phyloP scores from a whole-genome alignment of 2,113 vertebrate genomes.

The Trinectes maculatus region DNA sequence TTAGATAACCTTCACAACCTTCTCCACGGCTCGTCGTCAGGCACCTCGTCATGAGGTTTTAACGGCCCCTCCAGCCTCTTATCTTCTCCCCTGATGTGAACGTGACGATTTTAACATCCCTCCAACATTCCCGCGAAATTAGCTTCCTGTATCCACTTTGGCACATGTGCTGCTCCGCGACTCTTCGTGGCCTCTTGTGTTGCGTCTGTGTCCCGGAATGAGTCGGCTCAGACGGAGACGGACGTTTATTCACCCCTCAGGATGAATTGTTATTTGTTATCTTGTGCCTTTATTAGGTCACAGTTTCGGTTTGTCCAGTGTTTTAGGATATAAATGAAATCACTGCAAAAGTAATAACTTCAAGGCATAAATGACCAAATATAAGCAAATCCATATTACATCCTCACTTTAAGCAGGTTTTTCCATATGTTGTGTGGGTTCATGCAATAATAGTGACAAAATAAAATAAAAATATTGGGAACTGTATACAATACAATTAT shows the following conservation, averaged over 20 bases:
- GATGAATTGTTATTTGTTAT: background rate
- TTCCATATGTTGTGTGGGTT: too few species aligned
- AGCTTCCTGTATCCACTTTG: conserved; percentile 23
- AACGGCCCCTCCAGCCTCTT: conserved; percentile 21
- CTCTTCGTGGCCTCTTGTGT: conserved; percentile 10
- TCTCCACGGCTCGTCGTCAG: background rate
- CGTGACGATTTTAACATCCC: conserved; percentile 1
- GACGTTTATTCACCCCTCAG: background rate
- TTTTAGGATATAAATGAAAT: background rate
- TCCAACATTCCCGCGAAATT: conserved; percentile 23
- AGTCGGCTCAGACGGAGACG: too few species aligned
- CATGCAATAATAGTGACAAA: too few species aligned
- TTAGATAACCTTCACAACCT: conserved; percentile 43
- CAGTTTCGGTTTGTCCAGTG: background rate
- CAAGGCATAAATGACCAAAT: background rate
- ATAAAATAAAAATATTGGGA: too few species aligned
- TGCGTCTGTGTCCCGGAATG: background rate
- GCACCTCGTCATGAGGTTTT: conserved; percentile 12
- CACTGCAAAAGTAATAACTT: background rate
- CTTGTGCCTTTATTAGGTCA: background rate
- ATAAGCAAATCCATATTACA: too few species aligned
- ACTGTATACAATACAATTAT: too few species aligned
- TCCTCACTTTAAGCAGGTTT: too few species aligned
- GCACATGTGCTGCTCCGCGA: background rate
- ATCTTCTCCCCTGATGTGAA: conserved; percentile 2